A percentile compares a stretch with the other conserved stretches of the same genome.
These are phyloP conservation scores for Trichopria drosophilae DNA, from an alignment of 2,888 invertebrate species.

Conservation along the genomic window DNA sequence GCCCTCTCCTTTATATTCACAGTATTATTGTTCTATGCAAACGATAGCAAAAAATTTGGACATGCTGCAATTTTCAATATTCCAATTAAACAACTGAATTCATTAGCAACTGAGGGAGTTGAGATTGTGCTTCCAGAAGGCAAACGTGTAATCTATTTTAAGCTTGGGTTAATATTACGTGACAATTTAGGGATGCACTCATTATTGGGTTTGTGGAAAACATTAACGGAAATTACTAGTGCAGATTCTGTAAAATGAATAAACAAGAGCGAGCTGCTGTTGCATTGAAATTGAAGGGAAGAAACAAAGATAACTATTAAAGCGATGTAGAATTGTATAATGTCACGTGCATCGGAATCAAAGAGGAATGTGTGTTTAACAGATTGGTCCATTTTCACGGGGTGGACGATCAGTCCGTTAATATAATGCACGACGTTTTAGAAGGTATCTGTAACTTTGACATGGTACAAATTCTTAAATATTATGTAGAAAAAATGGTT, in stretches of 20 bases:
- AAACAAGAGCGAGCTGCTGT: constrained; percentile 13
- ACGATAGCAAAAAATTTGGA: constrained; percentile 20
- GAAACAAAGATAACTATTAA: constrained; percentile 19
- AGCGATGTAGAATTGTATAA: constrained; percentile 8
- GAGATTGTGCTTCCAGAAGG: neutral
- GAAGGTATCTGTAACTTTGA: constrained; percentile 14
- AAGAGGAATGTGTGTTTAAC: constrained; percentile 21
- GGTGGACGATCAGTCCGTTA: constrained; percentile 16
- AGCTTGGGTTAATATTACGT: constrained; percentile 20
- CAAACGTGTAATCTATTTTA: constrained; percentile 20
- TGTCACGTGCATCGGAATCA: constrained; percentile 15
- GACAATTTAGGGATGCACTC: constrained; percentile 29
- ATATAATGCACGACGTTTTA: constrained; percentile 22
- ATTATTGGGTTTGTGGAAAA: constrained; percentile 25
- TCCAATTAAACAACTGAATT: constrained; percentile 23
- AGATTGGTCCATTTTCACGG: constrained; percentile 19
- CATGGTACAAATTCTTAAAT: constrained; percentile 25
- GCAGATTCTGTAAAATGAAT: constrained; percentile 24
- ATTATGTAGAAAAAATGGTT: constrained; percentile 15
- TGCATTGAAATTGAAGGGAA: constrained; percentile 13
- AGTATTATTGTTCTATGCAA: constrained; percentile 18
- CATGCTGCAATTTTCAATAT: constrained; percentile 16
- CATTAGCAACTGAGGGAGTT: constrained; percentile 10
- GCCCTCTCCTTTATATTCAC: constrained; percentile 15
- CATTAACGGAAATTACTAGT: constrained; percentile 20